Conservation (phyloP, 2,113 vertebrate species). For the Thalassarche chlororhynchos region DNA sequence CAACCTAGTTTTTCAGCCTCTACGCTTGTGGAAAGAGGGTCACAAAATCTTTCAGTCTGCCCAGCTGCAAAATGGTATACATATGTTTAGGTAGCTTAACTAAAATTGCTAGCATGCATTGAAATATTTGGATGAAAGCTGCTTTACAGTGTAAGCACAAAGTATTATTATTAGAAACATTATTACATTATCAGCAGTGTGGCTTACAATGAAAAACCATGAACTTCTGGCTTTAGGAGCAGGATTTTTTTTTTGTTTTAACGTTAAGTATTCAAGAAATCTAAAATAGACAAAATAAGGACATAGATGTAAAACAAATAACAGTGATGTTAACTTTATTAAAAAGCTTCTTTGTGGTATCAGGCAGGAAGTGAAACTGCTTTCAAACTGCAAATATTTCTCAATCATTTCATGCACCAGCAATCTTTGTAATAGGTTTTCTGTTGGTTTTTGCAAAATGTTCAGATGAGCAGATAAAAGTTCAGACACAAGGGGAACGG, state of each 20-base stretch:
- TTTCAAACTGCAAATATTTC: constrained; percentile 81
- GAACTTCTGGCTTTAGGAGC: constrained; percentile 3
- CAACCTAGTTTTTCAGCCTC: neutral
- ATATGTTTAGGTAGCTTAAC: neutral
- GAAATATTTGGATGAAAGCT: constrained; percentile 16
- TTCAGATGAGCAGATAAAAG: constrained; percentile 53
- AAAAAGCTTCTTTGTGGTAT: constrained; percentile 77
- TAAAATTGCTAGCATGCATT: neutral
- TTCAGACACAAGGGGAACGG: neutral
- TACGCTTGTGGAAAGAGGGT: neutral
- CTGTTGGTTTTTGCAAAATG: constrained; percentile 61
- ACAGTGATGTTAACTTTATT: constrained; percentile 69
- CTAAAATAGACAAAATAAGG: constrained; percentile 21
- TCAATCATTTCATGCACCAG: constrained; percentile 76
- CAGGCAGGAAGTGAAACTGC: constrained; percentile 78
- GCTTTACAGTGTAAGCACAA: neutral
- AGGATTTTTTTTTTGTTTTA: neutral
- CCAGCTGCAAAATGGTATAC: constrained; percentile 3
- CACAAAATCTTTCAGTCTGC: neutral
- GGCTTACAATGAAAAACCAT: neutral
- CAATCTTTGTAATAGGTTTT: constrained; percentile 69
- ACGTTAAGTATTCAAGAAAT: neutral
- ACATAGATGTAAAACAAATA: constrained; percentile 21
- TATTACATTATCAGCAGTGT: neutral
- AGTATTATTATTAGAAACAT: neutral